Percentiles rank a stretch among this genome's conserved stretches.
phyloP scores from a whole-genome alignment of 2,113 vertebrate genomes.

The Zosterops japonicus region DNA sequence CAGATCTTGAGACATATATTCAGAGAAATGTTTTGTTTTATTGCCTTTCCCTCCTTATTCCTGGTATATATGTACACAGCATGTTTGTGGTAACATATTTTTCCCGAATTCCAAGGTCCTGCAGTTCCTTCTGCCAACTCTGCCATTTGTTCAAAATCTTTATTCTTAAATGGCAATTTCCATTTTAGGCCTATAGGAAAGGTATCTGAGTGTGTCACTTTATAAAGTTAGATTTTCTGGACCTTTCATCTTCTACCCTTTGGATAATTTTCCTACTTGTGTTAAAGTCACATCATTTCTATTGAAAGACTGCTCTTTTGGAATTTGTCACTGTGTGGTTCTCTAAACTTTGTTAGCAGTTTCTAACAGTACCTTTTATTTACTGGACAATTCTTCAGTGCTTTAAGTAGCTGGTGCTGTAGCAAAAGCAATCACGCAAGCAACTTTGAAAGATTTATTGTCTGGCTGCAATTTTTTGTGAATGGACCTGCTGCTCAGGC shows the following conservation, averaged over 20 bases:
- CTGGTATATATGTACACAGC: neutral
- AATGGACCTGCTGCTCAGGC: neutral
- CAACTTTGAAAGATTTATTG: conserved; percentile 19
- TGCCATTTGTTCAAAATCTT: conserved; percentile 18
- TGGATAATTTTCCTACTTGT: conserved; percentile 36
- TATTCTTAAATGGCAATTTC: conserved; percentile 46
- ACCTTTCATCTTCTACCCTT: conserved; percentile 18
- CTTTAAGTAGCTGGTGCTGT: conserved; percentile 4
- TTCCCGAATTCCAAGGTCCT: conserved; percentile 21
- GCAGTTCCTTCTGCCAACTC: neutral
- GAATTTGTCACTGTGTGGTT: conserved; percentile 1
- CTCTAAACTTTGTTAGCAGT: conserved; percentile 49
- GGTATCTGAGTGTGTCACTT: neutral
- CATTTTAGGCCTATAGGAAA: conserved; percentile 12
- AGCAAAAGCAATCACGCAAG: conserved; percentile 18
- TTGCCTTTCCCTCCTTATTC: conserved; percentile 1
- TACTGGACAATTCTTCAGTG: conserved; percentile 15
- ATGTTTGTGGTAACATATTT: neutral
- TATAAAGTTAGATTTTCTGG: conserved; percentile 17
- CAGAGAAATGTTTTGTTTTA: conserved; percentile 37
- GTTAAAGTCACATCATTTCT: conserved; percentile 5
- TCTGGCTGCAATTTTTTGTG: conserved; percentile 33
- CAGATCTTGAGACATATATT: conserved; percentile 3
- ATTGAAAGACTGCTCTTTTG: neutral
- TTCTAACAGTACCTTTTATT: conserved; percentile 42